These are phyloP conservation scores for Apoderus coryli DNA, from an alignment of 2,888 invertebrate species.

Conservation along the genomic window DNA sequence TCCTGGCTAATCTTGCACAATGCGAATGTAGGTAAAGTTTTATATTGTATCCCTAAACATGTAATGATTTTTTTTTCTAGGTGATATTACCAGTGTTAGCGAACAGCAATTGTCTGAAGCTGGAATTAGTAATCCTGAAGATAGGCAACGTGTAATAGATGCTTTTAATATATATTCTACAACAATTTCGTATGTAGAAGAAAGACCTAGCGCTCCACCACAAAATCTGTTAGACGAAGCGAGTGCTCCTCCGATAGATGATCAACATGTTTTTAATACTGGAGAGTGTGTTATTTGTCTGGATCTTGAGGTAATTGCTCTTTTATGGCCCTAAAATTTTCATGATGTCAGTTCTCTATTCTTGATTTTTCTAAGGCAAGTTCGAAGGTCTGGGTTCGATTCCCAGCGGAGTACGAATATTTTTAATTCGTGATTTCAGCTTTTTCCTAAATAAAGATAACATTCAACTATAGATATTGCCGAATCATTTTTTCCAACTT, in stretches of 20 bases:
- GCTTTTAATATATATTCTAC: constrained; percentile 47
- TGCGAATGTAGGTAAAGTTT: constrained; percentile 32
- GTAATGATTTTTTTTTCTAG: constrained; percentile 17
- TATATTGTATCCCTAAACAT: constrained; percentile 1
- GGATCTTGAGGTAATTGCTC: constrained; percentile 54
- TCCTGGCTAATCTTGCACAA: constrained; percentile 47
- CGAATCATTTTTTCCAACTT: background rate
- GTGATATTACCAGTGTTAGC: constrained; percentile 36
- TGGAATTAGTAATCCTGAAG: constrained; percentile 40
- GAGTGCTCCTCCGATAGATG: constrained; percentile 27
- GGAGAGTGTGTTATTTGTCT: constrained; percentile 76
- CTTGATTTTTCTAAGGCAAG: no score
- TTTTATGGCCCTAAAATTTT: no score
- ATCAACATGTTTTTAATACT: constrained; percentile 28
- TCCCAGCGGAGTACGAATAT: no score
- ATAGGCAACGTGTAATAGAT: constrained; percentile 45
- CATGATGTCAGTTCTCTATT: no score
- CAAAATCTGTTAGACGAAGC: constrained; percentile 20
- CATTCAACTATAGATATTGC: no score
- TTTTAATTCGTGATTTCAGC: no score
- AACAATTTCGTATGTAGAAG: no score
- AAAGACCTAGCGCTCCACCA: constrained; percentile 17
- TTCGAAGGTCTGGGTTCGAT: no score
- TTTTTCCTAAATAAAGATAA: no score
- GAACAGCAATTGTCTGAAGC: constrained; percentile 41